phyloP scores from a whole-genome alignment of 2,888 invertebrate species.

The Creontiades dilutus region DNA sequence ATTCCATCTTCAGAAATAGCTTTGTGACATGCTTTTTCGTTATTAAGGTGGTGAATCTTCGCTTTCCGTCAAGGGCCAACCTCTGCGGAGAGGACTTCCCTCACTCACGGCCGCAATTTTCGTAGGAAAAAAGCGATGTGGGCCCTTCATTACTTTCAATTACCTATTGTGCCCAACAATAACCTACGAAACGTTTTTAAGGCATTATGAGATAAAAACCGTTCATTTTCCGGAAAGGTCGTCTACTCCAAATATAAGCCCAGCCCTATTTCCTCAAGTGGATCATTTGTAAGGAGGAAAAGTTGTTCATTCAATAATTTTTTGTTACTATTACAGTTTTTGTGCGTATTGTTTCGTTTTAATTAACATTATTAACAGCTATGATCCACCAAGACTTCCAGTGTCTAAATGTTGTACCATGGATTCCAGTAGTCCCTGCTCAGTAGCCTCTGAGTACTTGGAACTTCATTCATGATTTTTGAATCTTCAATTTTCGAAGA shows the following conservation, averaged over 20 bases:
- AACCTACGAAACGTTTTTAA: slow-evolving; percentile 20
- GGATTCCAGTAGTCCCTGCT: no score
- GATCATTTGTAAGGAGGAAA: no score
- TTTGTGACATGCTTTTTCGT: slow-evolving; percentile 65
- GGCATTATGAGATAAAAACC: not conserved
- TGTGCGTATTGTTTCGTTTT: no score
- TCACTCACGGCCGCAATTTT: slow-evolving; percentile 31
- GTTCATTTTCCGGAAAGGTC: not conserved
- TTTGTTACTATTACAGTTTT: no score
- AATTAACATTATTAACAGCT: no score
- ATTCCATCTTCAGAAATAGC: slow-evolving; percentile 66
- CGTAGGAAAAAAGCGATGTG: slow-evolving; percentile 11
- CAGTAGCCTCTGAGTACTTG: no score
- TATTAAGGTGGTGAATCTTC: slow-evolving; percentile 57
- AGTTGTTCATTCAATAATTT: no score
- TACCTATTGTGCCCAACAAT: not conserved
- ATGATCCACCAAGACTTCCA: no score
- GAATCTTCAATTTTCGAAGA: no score
- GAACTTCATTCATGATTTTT: no score
- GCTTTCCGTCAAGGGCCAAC: not conserved
- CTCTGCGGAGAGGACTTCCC: slow-evolving; percentile 22
- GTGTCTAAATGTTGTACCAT: no score
- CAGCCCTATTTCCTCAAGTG: not conserved
- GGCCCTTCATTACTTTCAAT: slow-evolving; percentile 37
- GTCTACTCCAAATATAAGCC: not conserved